Conservation (phyloP, 2,888 invertebrate genomes). For the Sarcophaga variegata region DNA sequence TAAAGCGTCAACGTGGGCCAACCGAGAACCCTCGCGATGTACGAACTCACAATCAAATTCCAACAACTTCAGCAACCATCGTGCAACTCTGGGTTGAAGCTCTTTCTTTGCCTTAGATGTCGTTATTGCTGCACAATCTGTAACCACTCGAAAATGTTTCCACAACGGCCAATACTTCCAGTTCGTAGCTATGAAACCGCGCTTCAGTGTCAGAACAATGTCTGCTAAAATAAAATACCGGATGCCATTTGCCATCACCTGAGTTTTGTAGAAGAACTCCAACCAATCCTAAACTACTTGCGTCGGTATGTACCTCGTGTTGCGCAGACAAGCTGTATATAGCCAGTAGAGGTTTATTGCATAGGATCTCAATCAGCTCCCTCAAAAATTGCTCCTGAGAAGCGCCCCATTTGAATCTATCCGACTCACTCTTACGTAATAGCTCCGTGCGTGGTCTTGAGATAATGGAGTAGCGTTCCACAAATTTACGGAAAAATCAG, state of each 20-base stretch:
- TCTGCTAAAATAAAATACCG: constrained; percentile 68
- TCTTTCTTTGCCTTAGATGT: constrained; percentile 13
- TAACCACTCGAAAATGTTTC: constrained; percentile 54
- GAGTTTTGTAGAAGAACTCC: constrained; percentile 64
- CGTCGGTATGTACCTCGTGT: constrained; percentile 70
- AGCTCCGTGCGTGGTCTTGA: constrained; percentile 44
- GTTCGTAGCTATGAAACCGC: constrained; percentile 64
- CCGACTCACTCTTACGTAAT: neutral
- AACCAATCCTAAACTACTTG: constrained; percentile 66
- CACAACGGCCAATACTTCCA: constrained; percentile 66
- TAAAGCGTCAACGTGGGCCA: constrained; percentile 56
- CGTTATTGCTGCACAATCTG: constrained; percentile 42
- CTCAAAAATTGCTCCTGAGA: constrained; percentile 49
- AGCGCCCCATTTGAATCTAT: constrained; percentile 23
- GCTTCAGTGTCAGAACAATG: constrained; percentile 61
- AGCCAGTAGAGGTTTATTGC: constrained; percentile 47
- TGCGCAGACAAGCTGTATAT: constrained; percentile 45
- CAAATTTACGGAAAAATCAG: constrained; percentile 67
- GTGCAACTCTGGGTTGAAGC: constrained; percentile 26
- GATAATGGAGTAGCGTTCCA: constrained; percentile 54
- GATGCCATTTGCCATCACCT: constrained; percentile 55
- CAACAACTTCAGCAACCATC: constrained; percentile 36
- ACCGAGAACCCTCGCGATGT: constrained; percentile 26
- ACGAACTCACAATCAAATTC: constrained; percentile 37
- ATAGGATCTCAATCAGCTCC: constrained; percentile 39